Base-by-base conservation (phyloP, 2,888 invertebrate genomes). In the Drosophila falleni region DNA sequence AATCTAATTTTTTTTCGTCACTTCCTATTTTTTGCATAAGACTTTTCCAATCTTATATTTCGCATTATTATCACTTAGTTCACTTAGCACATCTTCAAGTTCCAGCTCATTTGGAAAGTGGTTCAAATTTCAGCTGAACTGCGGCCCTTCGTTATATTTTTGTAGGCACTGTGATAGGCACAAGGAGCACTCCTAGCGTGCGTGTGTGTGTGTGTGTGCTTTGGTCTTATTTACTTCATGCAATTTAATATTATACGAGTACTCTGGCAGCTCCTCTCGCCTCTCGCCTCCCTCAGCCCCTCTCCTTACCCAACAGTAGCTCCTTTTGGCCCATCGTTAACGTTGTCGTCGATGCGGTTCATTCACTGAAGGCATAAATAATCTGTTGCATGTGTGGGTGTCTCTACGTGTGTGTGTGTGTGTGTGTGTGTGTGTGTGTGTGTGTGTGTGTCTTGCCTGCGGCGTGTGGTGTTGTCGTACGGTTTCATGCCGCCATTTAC, bases 281-380 rank as follows among this genome's bases (percentile, higher is more conserved):
- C n/a, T n/a, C n/a, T n/a, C n/a, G 29, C 29, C 8, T 13, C 16
- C 41, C 10, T n/a, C 23, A 13, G 13, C 13, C 8, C 8, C 58
- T 49, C 58, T 49, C 6, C 41, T 37, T 15, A 46, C 10, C 9
- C 44, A 59, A 29, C 35, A 51, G 42, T 29, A n/a, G 15, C 16
- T 1, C 13, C 26, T 31, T 16, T 6, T 55, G 8, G 15, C 29
- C 15, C 42, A 26, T 49, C 49, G 61, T 64, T 56, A 47, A 49
- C 54, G 54, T 39, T 50, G 46, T 55, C 59, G 62, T 70, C 79
- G 53, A 68, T 54, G 67, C 26, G 59, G 9, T 37, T 58, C 81
- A 74, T 71, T 72, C 68, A 82, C 80, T 69, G 59, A 79, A 68
- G 56, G 78, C 90, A 87, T 87, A 81, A 87, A 89, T 87, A 89